phyloP scores from a whole-genome alignment of 92 coral and sea anemone genomes.

The Montipora capitata region DNA sequence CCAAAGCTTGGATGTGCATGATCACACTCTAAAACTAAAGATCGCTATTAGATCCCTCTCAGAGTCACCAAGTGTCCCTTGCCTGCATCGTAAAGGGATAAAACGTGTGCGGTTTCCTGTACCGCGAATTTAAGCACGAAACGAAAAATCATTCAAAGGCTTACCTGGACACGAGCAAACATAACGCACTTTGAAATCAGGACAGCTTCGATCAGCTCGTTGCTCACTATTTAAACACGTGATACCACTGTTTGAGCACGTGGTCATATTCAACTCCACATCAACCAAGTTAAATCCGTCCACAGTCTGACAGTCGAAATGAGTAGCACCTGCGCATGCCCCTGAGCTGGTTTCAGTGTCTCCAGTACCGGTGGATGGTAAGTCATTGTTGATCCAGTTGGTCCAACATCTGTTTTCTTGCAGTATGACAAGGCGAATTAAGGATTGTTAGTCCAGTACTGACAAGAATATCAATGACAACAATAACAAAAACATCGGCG shows the following conservation, averaged over 20 bases:
- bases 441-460: neutral
- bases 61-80: too few species aligned
- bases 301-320: conserved; percentile 88
- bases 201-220: conserved; percentile 66
- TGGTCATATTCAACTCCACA: conserved; percentile 78
- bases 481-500: neutral
- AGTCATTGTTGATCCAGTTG: conserved; percentile 86
- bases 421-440: neutral
- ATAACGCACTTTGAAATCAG: conserved; percentile 93
- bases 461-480: neutral
- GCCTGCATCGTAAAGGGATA: too few species aligned
- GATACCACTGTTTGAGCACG: conserved; percentile 88
- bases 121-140: too few species aligned
- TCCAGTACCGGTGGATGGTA: conserved; percentile 77
- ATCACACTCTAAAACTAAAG: too few species aligned
- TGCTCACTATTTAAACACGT: conserved; percentile 89
- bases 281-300: conserved; percentile 78
- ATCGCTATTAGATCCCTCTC: too few species aligned
- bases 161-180: conserved; percentile 94
- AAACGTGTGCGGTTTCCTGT: too few species aligned
- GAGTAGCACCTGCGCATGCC: conserved; percentile 81
- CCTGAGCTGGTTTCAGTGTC: conserved; percentile 80
- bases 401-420: conserved; percentile 94
- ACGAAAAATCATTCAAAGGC: neutral
- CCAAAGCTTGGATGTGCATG: too few species aligned